Base-by-base conservation (phyloP, 1,140 invertebrate genomes). In the Conus ventricosus region DNA sequence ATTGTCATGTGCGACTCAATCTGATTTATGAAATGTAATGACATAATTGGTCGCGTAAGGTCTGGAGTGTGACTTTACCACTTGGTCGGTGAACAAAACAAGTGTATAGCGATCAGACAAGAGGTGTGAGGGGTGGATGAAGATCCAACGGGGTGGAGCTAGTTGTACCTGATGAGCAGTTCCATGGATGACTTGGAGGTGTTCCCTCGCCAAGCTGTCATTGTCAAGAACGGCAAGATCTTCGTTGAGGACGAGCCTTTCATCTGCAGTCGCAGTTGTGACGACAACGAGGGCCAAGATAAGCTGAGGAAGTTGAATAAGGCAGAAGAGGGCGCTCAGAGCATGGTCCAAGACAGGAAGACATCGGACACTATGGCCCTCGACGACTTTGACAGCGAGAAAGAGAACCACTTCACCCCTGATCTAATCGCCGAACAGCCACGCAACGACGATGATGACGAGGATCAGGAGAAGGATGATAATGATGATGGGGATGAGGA, bases 221-320 rank as follows among this genome's bases (percentile, higher is more conserved):
- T 90, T 85, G 89, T 90, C 51, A 90, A 88, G 67, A 90, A 90
- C 80, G 89, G 89, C 25, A 88, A 88, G 67, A 90, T 90, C 76
- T 90, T 90, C 78, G 82, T 90, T 4, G 89, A 90, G 60, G 85
- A 85, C 75, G 89, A 90, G 39, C 88, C 87, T n/a, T 90, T 90
- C 85, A 87, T 90, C 76, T 60, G 89, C 39, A 60, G 57, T 15
- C 78, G 76, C 81, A 84, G 67, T 60, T 84, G 87, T 11, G 76
- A 83, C n/a, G 89, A 89, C 55, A 82, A 82, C 67, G 60, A 82
- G 15, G 67, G 82, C 78, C 55, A 88, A 39, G 53, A 88, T 54
- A 75, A 86, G 53, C 13, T 55, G 15, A 60, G 83, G 11, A 23
- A 55, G 23, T 3, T 7, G 10, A 39, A 71, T 5, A 71, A 71